A percentile compares a stretch with the other conserved stretches of the same genome.
Evolutionary conservation across 92 coral and sea anemone genomes (phyloP).

Genomic region (Umimayanthus kanabou): DNA sequence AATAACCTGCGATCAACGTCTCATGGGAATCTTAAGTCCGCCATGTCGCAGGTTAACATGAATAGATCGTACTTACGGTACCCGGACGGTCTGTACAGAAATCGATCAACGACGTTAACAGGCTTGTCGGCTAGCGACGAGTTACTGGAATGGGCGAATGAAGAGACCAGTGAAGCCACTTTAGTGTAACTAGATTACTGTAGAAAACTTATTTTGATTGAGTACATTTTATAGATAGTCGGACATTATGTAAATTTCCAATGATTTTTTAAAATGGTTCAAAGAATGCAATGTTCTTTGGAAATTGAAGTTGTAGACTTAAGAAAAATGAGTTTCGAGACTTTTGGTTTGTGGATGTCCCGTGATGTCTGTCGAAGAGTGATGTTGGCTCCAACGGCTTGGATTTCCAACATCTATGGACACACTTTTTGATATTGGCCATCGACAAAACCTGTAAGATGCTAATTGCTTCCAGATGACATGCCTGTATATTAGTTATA

Average conservation of each 20-base stretch:
- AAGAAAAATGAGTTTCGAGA: background rate
- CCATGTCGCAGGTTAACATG: conserved; percentile 63
- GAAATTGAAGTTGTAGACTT: no score
- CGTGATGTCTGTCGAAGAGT: background rate
- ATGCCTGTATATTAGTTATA: no score
- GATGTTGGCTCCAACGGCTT: background rate
- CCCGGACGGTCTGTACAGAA: conserved; percentile 55
- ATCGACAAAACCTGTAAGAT: no score
- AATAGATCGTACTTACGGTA: conserved; percentile 57
- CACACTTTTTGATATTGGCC: background rate
- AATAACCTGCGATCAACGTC: conserved; percentile 28
- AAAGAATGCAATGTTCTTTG: background rate
- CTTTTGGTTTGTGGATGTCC: background rate
- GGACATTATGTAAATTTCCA: background rate
- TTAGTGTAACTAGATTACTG: conserved; percentile 49
- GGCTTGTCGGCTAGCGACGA: conserved; percentile 76
- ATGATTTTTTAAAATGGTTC: no score
- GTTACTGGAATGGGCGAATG: conserved; percentile 68
- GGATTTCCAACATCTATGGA: background rate
- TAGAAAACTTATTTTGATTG: background rate
- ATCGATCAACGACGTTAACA: conserved; percentile 37
- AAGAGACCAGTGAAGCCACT: conserved; percentile 72
- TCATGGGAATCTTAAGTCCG: conserved; percentile 49
- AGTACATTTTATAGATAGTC: background rate
- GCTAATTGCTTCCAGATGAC: no score